phyloP scores from a whole-genome alignment of 2,113 vertebrate genomes.

The Sula dactylatra region DNA sequence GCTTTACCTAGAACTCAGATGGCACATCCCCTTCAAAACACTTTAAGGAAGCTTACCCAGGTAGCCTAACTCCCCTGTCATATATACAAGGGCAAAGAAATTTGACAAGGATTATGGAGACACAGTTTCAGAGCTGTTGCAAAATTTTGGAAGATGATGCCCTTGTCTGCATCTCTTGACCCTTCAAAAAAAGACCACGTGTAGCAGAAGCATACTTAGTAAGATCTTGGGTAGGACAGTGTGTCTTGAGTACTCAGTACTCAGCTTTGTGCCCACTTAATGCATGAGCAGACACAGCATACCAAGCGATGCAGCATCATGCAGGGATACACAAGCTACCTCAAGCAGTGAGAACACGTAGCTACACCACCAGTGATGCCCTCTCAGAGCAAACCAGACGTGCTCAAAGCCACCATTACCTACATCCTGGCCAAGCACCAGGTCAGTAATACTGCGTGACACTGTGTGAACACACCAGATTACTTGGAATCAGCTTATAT shows the following conservation, averaged over 20 bases:
- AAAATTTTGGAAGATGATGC: neutral
- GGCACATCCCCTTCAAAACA: neutral
- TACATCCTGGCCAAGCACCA: neutral
- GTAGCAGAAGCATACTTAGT: neutral
- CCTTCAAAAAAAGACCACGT: neutral
- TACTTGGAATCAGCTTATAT: neutral
- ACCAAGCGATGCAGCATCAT: rapidly evolving
- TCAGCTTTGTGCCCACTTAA: neutral
- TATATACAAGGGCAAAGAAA: neutral
- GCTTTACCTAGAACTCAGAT: neutral
- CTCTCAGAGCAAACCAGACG: neutral
- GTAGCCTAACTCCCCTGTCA: neutral
- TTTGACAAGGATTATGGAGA: neutral
- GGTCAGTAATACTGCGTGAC: neutral
- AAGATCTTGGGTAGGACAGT: neutral
- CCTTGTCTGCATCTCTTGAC: neutral
- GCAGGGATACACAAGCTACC: too few relatives aligned
- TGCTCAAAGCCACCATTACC: neutral
- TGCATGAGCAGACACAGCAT: neutral
- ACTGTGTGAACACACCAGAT: neutral
- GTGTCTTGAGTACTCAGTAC: neutral
- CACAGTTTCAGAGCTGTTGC: neutral
- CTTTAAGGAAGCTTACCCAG: neutral
- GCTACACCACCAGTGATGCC: neutral
- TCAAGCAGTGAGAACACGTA: rapidly evolving